Evolutionary conservation across 2,888 invertebrate species (phyloP).

Genomic region (Gastracanthus pulcherrimus): DNA sequence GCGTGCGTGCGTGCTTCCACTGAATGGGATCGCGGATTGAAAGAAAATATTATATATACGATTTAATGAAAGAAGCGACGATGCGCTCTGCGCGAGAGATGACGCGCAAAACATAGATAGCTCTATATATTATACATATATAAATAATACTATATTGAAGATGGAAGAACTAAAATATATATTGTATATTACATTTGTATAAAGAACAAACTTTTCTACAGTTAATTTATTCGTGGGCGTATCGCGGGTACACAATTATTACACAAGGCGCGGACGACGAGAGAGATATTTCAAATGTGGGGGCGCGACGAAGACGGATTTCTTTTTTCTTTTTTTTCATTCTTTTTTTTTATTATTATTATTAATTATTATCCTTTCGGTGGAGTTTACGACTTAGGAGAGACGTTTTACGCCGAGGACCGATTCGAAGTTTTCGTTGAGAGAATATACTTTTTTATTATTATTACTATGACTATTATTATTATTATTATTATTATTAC

Average conservation of each 20-base stretch:
- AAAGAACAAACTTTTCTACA: constrained; percentile 76
- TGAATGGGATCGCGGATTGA: too few relatives aligned
- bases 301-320: constrained; percentile 40
- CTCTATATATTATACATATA: constrained; percentile 74
- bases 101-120: constrained; percentile 67
- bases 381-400: constrained; percentile 30
- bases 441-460: constrained; percentile 44
- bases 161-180: constrained; percentile 66
- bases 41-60: background rate
- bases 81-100: constrained; percentile 54
- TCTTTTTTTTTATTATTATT: constrained; percentile 27
- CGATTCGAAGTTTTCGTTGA: constrained; percentile 50
- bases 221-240: constrained; percentile 77
- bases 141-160: constrained; percentile 68
- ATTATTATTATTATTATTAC: constrained; percentile 9
- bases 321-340: constrained; percentile 31
- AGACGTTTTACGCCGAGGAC: constrained; percentile 49
- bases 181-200: constrained; percentile 78
- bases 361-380: constrained; percentile 12
- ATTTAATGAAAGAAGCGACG: constrained; percentile 15
- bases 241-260: constrained; percentile 68
- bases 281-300: constrained; percentile 19
- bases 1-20: constrained; percentile 14
- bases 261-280: constrained; percentile 40
- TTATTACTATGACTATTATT: constrained; percentile 27